These are phyloP conservation scores for Candoia aspera DNA, from an alignment of 2,113 vertebrate species.

Conservation along the genomic window DNA sequence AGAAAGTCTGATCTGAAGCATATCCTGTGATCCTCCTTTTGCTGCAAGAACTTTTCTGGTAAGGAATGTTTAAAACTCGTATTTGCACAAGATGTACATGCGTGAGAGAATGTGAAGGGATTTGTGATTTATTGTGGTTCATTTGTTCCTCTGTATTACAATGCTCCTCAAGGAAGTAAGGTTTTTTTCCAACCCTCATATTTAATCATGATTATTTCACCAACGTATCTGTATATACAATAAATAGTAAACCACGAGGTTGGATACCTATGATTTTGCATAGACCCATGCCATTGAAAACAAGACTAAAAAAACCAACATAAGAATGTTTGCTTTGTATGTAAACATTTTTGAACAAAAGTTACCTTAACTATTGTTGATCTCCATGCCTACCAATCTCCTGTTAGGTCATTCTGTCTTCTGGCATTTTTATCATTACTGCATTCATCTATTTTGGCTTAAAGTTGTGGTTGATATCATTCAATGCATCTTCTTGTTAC, in stretches of 20 bases:
- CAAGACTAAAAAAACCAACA: background rate
- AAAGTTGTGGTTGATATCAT: background rate
- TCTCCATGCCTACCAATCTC: background rate
- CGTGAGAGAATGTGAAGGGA: background rate
- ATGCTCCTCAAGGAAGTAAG: constrained; percentile 72
- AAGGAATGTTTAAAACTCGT: constrained; percentile 65
- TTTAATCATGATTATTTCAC: background rate
- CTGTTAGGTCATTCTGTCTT: background rate
- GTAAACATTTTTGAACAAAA: background rate
- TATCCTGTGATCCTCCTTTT: background rate
- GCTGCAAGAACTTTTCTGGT: background rate
- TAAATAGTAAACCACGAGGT: background rate
- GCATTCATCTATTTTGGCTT: constrained; percentile 20
- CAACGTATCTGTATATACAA: background rate
- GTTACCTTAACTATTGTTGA: background rate
- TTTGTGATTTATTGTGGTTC: background rate
- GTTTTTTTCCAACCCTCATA: background rate
- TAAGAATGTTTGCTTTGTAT: background rate
- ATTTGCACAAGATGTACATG: constrained; percentile 75
- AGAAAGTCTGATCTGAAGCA: background rate
- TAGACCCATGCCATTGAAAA: background rate
- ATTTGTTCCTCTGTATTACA: constrained; percentile 42
- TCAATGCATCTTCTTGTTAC: background rate
- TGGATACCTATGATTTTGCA: background rate
- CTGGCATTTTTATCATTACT: too few relatives aligned